Percentiles rank a stretch among this genome's conserved stretches.
Conservation (phyloP, 2,797 vertebrate genomes). For the Mergus octosetaceus region DNA sequence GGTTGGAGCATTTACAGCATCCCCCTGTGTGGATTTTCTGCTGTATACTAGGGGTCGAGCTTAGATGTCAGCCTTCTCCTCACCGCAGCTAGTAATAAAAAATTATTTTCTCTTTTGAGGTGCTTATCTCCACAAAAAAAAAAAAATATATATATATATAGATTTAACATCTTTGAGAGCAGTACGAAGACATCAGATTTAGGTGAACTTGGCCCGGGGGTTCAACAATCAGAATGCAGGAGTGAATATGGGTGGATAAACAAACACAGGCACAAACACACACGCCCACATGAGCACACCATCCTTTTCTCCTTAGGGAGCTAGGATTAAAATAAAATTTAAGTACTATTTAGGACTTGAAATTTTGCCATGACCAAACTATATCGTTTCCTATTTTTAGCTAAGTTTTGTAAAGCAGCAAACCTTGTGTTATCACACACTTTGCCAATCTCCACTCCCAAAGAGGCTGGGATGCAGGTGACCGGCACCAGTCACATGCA, state of each 20-base stretch:
- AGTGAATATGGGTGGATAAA: background rate
- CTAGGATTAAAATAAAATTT: constrained; percentile 9
- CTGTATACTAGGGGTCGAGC: background rate
- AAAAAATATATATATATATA: background rate
- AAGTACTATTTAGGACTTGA: background rate
- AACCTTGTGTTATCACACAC: background rate
- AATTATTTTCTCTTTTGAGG: background rate
- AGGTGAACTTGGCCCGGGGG: background rate
- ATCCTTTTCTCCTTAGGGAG: background rate
- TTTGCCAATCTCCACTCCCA: background rate
- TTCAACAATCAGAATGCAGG: background rate
- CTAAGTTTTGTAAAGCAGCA: background rate
- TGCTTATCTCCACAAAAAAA: background rate
- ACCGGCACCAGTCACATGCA: accelerated
- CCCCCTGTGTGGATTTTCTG: background rate
- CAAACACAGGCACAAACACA: background rate
- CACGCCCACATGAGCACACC: background rate
- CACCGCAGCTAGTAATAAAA: background rate
- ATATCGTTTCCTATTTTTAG: constrained; percentile 3
- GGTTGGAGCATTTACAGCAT: background rate
- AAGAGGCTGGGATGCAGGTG: background rate
- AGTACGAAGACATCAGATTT: background rate
- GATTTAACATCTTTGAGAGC: background rate
- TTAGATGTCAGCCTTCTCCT: background rate
- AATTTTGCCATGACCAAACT: background rate